phyloP scores from a whole-genome alignment of 1,140 invertebrate genomes.

The Adoxophyes honmai region DNA sequence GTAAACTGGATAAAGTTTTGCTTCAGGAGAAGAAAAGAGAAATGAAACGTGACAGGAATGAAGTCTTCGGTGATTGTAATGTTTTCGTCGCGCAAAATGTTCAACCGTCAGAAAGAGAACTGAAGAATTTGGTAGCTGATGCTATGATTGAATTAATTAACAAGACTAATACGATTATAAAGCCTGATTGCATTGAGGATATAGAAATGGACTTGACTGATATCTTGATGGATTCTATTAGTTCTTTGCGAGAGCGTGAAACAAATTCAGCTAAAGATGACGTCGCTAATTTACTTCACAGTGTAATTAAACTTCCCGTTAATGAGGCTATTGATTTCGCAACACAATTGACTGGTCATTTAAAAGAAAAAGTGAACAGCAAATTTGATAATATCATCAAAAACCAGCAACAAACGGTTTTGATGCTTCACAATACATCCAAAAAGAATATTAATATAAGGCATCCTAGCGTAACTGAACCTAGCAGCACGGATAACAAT shows the following conservation, averaged over 20 bases:
- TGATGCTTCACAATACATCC: constrained; percentile 26
- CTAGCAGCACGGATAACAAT: background rate
- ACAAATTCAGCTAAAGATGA: constrained; percentile 23
- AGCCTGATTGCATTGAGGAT: constrained; percentile 13
- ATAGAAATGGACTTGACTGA: constrained; percentile 36
- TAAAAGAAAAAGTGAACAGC: constrained; percentile 25
- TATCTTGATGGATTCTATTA: constrained; percentile 27
- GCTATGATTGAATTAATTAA: constrained; percentile 16
- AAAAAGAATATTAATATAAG: background rate
- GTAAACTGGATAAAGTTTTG: constrained; percentile 24
- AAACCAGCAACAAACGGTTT: constrained; percentile 24
- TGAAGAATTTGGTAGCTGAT: constrained; percentile 30
- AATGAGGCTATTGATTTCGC: constrained; percentile 26
- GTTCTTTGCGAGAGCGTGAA: constrained; percentile 18
- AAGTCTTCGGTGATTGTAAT: background rate
- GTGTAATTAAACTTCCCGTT: constrained; percentile 23
- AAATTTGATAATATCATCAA: constrained; percentile 5
- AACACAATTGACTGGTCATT: constrained; percentile 25
- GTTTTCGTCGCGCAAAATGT: constrained; percentile 3
- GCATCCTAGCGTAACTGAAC: background rate
- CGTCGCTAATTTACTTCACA: constrained; percentile 22
- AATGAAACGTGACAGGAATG: background rate
- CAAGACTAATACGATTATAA: background rate
- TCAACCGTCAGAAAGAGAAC: constrained; percentile 29
- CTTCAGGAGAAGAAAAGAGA: background rate